A percentile compares a stretch with the other conserved stretches of the same genome.
phyloP scores from a whole-genome alignment of 2,888 invertebrate genomes.

The Sisyra nigra region DNA sequence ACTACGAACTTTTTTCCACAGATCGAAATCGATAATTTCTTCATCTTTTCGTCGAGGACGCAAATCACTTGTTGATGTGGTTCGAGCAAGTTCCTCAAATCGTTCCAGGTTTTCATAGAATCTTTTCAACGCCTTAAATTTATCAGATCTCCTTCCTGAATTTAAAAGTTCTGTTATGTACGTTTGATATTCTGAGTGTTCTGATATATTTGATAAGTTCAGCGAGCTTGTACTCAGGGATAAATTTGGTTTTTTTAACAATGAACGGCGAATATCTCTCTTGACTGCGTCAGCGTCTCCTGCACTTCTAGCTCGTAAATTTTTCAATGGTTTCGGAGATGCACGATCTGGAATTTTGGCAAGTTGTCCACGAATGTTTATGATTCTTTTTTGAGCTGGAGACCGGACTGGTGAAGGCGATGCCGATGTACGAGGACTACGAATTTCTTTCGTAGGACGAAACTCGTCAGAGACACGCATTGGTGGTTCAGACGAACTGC shows the following conservation, averaged over 20 bases:
- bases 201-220: constrained; percentile 22
- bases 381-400: constrained; percentile 48
- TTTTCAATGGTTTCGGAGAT: constrained; percentile 27
- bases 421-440: constrained; percentile 18
- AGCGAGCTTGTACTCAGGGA: constrained; percentile 30
- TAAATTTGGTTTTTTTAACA: constrained; percentile 16
- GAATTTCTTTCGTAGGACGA: constrained; percentile 19
- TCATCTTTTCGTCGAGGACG: constrained; percentile 57
- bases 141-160: constrained; percentile 51
- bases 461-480: constrained; percentile 25
- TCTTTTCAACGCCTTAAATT: constrained; percentile 69
- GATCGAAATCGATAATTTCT: constrained; percentile 72
- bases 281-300: constrained; percentile 37
- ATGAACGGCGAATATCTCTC: constrained; percentile 10
- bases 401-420: constrained; percentile 45
- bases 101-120: constrained; percentile 77
- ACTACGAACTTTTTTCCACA: constrained; percentile 66
- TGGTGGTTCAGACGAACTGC: constrained; percentile 50
- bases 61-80: constrained; percentile 51
- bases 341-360: constrained; percentile 20
- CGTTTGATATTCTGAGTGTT: constrained; percentile 47
- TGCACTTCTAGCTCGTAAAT: constrained; percentile 45
- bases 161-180: constrained; percentile 49
- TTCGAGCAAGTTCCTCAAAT: constrained; percentile 64
- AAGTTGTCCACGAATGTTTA: constrained; percentile 26